phyloP scores from a whole-genome alignment of 2,888 invertebrate genomes.

The Dyspetes luteomarginatus region DNA sequence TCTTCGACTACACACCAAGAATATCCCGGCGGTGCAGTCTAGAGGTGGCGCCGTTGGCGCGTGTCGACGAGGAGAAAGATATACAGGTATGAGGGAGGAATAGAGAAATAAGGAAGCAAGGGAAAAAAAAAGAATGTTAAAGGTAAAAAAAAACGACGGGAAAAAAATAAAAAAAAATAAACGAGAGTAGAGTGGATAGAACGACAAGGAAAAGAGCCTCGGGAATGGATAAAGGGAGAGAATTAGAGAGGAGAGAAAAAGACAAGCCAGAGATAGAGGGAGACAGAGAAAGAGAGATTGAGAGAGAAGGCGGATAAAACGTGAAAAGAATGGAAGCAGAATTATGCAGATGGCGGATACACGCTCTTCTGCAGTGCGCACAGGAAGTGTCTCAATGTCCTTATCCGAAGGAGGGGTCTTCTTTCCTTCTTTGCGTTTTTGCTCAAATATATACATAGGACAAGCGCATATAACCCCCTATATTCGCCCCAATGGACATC shows the following conservation, averaged over 20 bases:
- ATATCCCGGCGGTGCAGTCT: neutral
- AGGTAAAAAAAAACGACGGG: constrained; percentile 30
- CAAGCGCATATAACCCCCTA: neutral
- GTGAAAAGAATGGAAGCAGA: constrained; percentile 64
- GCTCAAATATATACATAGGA: neutral
- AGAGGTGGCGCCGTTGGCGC: neutral
- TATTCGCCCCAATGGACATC: constrained; percentile 74
- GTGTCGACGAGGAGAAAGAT: constrained; percentile 39
- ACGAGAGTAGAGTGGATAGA: constrained; percentile 35
- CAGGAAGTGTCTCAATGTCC: constrained; percentile 73
- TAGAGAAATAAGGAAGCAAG: constrained; percentile 21
- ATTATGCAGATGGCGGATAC: constrained; percentile 78
- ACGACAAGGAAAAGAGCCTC: constrained; percentile 31
- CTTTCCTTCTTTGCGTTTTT: constrained; percentile 53
- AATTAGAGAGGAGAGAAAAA: constrained; percentile 38
- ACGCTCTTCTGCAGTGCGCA: constrained; percentile 67
- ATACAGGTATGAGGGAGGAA: constrained; percentile 21
- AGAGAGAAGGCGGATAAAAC: constrained; percentile 42
- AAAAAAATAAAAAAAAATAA: constrained; percentile 60
- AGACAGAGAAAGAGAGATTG: neutral
- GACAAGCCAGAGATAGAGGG: constrained; percentile 26
- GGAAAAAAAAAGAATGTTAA: constrained; percentile 8
- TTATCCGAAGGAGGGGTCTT: constrained; percentile 69
- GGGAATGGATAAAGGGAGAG: constrained; percentile 42
- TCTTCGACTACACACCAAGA: neutral